Conservation (phyloP, 2,797 vertebrate species). For the Acipenser ruthenus region DNA sequence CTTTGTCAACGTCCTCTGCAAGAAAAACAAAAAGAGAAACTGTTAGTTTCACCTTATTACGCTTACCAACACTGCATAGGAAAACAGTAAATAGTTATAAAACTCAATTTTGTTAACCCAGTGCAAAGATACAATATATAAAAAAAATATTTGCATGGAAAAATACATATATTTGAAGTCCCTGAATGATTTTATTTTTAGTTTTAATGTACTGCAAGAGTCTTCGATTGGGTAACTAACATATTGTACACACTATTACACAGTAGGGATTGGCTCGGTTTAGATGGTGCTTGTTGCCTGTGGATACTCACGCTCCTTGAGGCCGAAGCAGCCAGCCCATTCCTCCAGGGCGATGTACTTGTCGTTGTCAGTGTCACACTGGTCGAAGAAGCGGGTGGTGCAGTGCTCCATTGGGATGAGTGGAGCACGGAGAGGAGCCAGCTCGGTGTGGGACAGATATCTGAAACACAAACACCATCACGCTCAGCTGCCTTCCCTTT, state of each 20-base stretch:
- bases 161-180: too few species aligned
- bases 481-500: background rate
- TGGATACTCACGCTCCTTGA: slow-evolving; percentile 84
- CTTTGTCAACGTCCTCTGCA: slow-evolving; percentile 94
- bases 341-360: slow-evolving; percentile 96
- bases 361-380: slow-evolving; percentile 85
- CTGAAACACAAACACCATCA: slow-evolving; percentile 38
- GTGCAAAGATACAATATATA: background rate
- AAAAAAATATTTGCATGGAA: background rate
- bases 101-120: too few species aligned
- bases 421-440: slow-evolving; percentile 87
- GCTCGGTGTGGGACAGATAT: slow-evolving; percentile 93
- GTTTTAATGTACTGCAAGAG: too few species aligned
- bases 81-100: background rate
- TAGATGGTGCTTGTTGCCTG: background rate
- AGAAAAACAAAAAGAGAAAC: slow-evolving; percentile 40
- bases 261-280: too few species aligned
- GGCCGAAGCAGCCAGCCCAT: slow-evolving; percentile 92
- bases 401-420: slow-evolving; percentile 99
- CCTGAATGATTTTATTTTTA: too few species aligned
- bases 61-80: background rate
- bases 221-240: too few species aligned
- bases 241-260: too few species aligned
- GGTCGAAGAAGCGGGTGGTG: slow-evolving; percentile 93
- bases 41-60: slow-evolving; percentile 11